Percentiles rank a stretch among this genome's conserved stretches.
Evolutionary conservation across 2,888 invertebrate genomes (phyloP).

Genomic region (Choristoneura rosaceana): DNA sequence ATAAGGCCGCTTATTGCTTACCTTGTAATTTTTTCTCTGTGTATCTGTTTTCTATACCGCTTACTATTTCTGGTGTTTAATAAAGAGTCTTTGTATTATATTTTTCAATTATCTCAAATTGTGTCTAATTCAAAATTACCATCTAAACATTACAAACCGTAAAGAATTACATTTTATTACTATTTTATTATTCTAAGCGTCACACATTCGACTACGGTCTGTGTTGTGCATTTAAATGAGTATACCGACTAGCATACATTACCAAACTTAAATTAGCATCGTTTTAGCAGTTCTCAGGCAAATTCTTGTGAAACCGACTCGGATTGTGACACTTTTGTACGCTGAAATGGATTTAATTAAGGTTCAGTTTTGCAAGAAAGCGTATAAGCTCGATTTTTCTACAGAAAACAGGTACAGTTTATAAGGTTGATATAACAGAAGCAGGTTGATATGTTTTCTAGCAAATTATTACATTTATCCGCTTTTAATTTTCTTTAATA

Average conservation of each 20-base stretch:
- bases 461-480: too few species aligned
- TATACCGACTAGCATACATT: conserved; percentile 32
- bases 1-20: too few species aligned
- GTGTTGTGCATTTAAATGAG: conserved; percentile 30
- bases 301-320: conserved; percentile 35
- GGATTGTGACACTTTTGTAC: conserved; percentile 23
- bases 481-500: too few species aligned
- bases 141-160: conserved; percentile 29
- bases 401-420: not conserved
- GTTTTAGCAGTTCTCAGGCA: conserved; percentile 32
- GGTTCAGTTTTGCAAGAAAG: conserved; percentile 14
- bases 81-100: too few species aligned
- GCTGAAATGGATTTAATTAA: conserved; percentile 27
- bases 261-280: conserved; percentile 37
- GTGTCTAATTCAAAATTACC: conserved; percentile 9
- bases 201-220: conserved; percentile 31
- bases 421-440: not conserved
- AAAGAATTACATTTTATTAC: conserved; percentile 32
- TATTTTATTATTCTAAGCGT: conserved; percentile 41
- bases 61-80: too few species aligned
- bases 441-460: too few species aligned
- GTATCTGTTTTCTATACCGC: too few species aligned
- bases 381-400: not conserved
- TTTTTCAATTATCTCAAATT: not conserved
- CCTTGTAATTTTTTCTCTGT: too few species aligned